Percentiles rank a stretch among this genome's conserved stretches.
Conservation (phyloP, 2,797 vertebrate species). For the Spinus olivaceus region DNA sequence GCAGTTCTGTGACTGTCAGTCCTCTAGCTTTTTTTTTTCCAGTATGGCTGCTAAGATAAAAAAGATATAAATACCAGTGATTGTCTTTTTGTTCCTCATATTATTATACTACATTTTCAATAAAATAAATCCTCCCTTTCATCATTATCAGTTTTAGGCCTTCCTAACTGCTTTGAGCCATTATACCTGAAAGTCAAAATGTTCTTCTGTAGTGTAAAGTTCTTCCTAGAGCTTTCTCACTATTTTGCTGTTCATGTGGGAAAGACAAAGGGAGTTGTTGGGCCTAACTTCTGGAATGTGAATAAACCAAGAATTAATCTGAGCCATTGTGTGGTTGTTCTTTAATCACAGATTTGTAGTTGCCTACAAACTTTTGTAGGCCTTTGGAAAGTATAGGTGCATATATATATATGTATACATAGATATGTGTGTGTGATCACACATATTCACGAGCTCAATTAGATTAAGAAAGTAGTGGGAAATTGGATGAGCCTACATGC, state of each 20-base stretch:
- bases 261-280: not conserved
- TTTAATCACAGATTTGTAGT: not conserved
- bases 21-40: not conserved
- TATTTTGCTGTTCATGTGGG: not conserved
- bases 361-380: not conserved
- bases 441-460: not conserved
- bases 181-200: not conserved
- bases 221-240: not conserved
- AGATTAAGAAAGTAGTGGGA: not conserved
- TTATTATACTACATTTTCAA: not conserved
- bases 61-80: not conserved
- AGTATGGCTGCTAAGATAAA: not conserved
- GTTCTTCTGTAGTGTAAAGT: fast-evolving
- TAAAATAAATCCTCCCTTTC: not conserved
- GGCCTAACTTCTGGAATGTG: not conserved
- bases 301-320: not conserved
- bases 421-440: not conserved
- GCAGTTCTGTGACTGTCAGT: not conserved
- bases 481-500: not conserved
- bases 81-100: not conserved
- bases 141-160: not conserved
- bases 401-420: not conserved
- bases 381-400: not conserved
- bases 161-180: not conserved
- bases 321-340: not conserved